Evolutionary conservation across 2,888 invertebrate genomes (phyloP).

Genomic region (Andrena dorsata): DNA sequence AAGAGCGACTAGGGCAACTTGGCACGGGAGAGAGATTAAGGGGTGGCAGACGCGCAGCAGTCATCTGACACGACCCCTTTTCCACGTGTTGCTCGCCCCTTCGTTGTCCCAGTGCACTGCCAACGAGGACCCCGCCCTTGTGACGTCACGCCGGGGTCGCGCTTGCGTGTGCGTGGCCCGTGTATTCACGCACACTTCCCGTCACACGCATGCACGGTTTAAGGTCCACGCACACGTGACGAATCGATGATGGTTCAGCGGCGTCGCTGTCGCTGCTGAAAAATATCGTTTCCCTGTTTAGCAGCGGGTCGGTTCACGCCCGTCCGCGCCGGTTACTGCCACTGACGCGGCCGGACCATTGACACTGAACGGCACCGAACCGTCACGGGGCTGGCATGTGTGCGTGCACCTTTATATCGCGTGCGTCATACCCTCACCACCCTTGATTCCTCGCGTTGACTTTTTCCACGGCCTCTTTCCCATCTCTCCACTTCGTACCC

Average conservation of each 20-base stretch:
- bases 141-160: conserved; percentile 78
- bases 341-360: too few relatives aligned
- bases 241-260: too few relatives aligned
- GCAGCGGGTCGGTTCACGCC: too few relatives aligned
- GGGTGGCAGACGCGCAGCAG: conserved; percentile 44
- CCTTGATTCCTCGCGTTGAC: conserved; percentile 37
- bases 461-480: conserved; percentile 22
- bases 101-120: conserved; percentile 64
- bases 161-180: conserved; percentile 70
- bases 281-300: too few relatives aligned
- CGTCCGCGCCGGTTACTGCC: too few relatives aligned
- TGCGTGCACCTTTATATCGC: neutral
- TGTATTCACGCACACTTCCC: conserved; percentile 55
- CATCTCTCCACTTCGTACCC: neutral
- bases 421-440: conserved; percentile 8
- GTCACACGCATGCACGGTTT: conserved; percentile 14
- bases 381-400: too few relatives aligned
- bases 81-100: conserved; percentile 82
- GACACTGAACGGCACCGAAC: too few relatives aligned
- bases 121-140: conserved; percentile 83
- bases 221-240: neutral
- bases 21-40: neutral
- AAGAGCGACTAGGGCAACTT: conserved; percentile 22
- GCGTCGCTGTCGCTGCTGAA: too few relatives aligned
- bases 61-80: conserved; percentile 70